These are phyloP conservation scores for Collichthys lucidus DNA, from an alignment of 2,113 vertebrate genomes.

Conservation along the genomic window DNA sequence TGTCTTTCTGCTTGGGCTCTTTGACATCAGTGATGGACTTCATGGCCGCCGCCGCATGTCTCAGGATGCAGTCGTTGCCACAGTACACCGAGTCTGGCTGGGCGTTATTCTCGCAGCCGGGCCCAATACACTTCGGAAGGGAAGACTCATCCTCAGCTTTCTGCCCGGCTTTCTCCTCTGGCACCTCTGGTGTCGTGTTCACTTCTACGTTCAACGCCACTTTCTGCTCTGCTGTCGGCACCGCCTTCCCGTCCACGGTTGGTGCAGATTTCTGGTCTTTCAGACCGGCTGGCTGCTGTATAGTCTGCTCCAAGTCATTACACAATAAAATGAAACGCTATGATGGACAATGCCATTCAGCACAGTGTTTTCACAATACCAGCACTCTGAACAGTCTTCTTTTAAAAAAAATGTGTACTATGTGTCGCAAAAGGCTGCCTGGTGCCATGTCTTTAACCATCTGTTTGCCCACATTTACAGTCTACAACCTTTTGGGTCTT, in stretches of 20 bases:
- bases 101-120: slow-evolving; percentile 91
- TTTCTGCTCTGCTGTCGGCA: slow-evolving; percentile 47
- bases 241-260: slow-evolving; percentile 23
- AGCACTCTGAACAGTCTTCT: background rate
- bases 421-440: background rate
- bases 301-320: slow-evolving; percentile 62
- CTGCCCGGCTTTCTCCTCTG: slow-evolving; percentile 30
- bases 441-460: background rate
- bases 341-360: background rate
- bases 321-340: slow-evolving; percentile 54
- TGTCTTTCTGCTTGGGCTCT: slow-evolving; percentile 86
- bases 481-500: background rate
- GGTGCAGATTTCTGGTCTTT: slow-evolving; percentile 50
- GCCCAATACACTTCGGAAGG: slow-evolving; percentile 92
- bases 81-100: slow-evolving; percentile 97
- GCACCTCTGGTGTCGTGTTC: slow-evolving; percentile 45
- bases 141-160: slow-evolving; percentile 71
- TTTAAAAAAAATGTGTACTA: background rate
- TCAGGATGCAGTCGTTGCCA: slow-evolving; percentile 94
- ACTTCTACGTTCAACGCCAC: slow-evolving; percentile 74
- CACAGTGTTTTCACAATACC: background rate
- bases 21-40: slow-evolving; percentile 92
- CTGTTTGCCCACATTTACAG: background rate
- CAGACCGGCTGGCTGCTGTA: slow-evolving; percentile 51
- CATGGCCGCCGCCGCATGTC: slow-evolving; percentile 95